Evolutionary conservation across 2,888 invertebrate genomes (phyloP).

Genomic region (Isotomurus palustris): DNA sequence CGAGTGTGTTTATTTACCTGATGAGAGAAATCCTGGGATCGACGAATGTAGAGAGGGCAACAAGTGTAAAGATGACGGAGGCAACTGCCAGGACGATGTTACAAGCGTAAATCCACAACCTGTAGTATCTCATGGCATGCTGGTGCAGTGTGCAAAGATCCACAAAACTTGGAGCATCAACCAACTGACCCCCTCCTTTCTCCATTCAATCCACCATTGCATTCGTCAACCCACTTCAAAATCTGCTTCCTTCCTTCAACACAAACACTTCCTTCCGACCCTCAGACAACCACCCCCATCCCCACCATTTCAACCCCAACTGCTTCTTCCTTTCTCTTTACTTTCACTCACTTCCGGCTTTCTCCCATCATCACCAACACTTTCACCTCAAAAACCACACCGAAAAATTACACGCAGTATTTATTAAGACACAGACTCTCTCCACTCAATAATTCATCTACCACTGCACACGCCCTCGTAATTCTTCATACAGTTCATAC

Average conservation of each 20-base stretch:
- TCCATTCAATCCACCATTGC: conserved; percentile 26
- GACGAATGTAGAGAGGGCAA: conserved; percentile 57
- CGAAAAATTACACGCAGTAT: background rate
- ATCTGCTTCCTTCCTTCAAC: no score
- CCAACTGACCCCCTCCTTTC: conserved; percentile 41
- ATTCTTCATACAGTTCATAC: no score
- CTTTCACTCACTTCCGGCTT: background rate
- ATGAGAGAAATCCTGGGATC: conserved; percentile 57
- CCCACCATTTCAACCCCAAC: no score
- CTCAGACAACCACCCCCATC: background rate
- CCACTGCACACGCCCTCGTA: no score
- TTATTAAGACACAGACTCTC: no score
- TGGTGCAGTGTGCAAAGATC: conserved; percentile 47
- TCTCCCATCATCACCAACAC: background rate
- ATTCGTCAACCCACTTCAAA: no score
- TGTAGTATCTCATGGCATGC: conserved; percentile 51
- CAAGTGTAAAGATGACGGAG: conserved; percentile 72
- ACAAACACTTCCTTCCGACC: background rate
- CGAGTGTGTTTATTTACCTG: conserved; percentile 30
- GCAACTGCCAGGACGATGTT: conserved; percentile 78
- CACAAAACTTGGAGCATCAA: conserved; percentile 44
- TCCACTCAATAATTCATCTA: no score
- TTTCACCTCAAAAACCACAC: background rate
- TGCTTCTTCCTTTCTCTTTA: no score
- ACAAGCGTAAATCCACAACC: conserved; percentile 79